Base-by-base conservation (phyloP, 2,797 vertebrate species). In the Gallinago solitaria region DNA sequence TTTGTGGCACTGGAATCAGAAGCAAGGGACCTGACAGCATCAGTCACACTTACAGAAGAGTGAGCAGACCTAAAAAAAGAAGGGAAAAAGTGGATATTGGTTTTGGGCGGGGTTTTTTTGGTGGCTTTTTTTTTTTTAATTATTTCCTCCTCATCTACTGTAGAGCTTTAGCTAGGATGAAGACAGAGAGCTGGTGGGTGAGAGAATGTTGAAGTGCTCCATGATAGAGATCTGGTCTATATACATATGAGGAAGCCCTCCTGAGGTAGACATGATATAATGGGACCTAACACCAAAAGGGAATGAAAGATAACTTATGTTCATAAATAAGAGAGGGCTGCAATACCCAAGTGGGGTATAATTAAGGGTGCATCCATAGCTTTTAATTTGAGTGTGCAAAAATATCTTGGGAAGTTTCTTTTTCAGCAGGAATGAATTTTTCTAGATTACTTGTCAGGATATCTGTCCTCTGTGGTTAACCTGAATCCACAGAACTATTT, bases 1-100 rank as follows among this genome's bases (percentile, higher is more conserved):
- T 90, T 68, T 51, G 63, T 86, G 33, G 50, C 43, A 43, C 92
- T 67, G 43, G 30, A 78, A 21, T 95, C 89, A 37, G 69, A 92
- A 67, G 39, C 23, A 77, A 37, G 71, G 82, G 59, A 51, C 45
- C 74, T 89, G 45, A 43, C 12, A 6, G 63, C 68, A 12, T 54
- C 83, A 77, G 79, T 83, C 27, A 48, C 10, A 18, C 23, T 68
- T 79, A 61, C 37, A 81, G 88, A 81, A 43, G 64, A 84, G 6
- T 63, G 56, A 63, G 20, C 33, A 74, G 74, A 89, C 8, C 93
- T 90, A 8, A 35, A 14, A 63, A 41, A 30, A 30, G 11, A 16
- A 51, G 25, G 16, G 7, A 27, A 21, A 37, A 18, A 23, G 3
- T 3, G 5, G 4, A 53, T 25, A 23, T 1, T 73, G 8, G 35